Evolutionary conservation across 2,797 vertebrate genomes (phyloP).

Genomic region (Epinephelus coioides): DNA sequence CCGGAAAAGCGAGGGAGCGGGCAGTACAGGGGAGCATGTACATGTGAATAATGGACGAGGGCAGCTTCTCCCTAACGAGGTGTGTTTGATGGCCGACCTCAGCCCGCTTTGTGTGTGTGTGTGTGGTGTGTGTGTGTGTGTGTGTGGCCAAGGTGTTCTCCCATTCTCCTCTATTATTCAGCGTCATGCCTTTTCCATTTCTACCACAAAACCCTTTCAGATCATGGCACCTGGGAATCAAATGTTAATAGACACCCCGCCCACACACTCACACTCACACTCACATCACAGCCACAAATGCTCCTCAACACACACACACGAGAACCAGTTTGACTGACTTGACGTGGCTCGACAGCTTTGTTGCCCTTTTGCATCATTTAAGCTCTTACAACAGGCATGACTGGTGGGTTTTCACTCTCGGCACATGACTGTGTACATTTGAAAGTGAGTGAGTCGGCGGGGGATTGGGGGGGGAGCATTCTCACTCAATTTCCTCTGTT

Average conservation of each 20-base stretch:
- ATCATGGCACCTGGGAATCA: slow-evolving; percentile 72
- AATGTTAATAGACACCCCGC: slow-evolving; percentile 73
- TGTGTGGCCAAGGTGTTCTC: slow-evolving; percentile 65
- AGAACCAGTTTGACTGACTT: slow-evolving; percentile 60
- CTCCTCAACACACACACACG: slow-evolving; percentile 12
- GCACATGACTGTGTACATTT: slow-evolving; percentile 46
- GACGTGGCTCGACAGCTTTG: slow-evolving; percentile 53
- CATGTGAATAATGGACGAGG: slow-evolving; percentile 78
- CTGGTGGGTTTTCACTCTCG: slow-evolving; percentile 40
- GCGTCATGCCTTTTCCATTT: slow-evolving; percentile 63
- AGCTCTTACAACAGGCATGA: slow-evolving; percentile 54
- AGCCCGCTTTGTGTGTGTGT: slow-evolving; percentile 16
- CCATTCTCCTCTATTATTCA: slow-evolving; percentile 76
- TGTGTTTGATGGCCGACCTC: slow-evolving; percentile 75
- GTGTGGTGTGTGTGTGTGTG: slow-evolving; percentile 1
- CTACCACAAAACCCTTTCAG: slow-evolving; percentile 78
- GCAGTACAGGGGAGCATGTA: slow-evolving; percentile 61
- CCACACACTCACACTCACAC: neutral
- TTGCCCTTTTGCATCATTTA: slow-evolving; percentile 69
- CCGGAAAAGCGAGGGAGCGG: slow-evolving; percentile 37
- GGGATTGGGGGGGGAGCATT: slow-evolving; percentile 27
- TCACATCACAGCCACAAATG: slow-evolving; percentile 41
- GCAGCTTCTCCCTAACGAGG: slow-evolving; percentile 75
- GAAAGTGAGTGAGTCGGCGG: slow-evolving; percentile 32
- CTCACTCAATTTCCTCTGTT: slow-evolving; percentile 53